A percentile compares a stretch with the other conserved stretches of the same genome.
phyloP scores from a whole-genome alignment of 2,113 vertebrate species.

The Oncorhynchus clarkii region DNA sequence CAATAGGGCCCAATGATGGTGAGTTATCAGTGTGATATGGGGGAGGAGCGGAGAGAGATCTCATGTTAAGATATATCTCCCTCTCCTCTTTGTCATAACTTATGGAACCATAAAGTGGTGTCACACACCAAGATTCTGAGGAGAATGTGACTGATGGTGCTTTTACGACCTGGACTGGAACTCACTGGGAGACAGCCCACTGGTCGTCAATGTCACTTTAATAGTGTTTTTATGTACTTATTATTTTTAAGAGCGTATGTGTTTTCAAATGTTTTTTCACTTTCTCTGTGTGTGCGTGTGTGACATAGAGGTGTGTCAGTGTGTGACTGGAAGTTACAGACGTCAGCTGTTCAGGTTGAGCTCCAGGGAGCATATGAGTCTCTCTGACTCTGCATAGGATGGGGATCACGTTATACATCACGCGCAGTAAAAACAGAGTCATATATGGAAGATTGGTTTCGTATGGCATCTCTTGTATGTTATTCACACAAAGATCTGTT shows the following conservation, averaged over 20 bases:
- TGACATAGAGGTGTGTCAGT: too few species aligned
- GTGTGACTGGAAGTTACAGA: too few species aligned
- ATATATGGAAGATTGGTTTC: too few species aligned
- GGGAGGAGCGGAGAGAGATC: background rate
- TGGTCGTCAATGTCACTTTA: conserved; percentile 1
- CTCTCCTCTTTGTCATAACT: conserved; percentile 5
- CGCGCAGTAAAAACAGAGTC: too few species aligned
- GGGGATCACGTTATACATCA: too few species aligned
- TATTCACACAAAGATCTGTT: too few species aligned
- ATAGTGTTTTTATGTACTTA: conserved; percentile 15
- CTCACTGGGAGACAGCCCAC: background rate
- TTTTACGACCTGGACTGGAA: background rate
- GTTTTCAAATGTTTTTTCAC: too few species aligned
- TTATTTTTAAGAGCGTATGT: background rate
- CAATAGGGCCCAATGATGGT: background rate
- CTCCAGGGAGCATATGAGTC: too few species aligned
- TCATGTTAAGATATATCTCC: conserved; percentile 9
- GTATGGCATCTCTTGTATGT: too few species aligned
- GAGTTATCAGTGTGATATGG: background rate
- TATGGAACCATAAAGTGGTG: conserved; percentile 10
- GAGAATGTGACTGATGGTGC: background rate
- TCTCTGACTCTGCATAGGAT: too few species aligned
- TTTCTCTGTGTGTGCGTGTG: too few species aligned
- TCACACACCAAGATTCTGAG: conserved; percentile 1
- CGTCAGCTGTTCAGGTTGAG: too few species aligned